Conservation (phyloP, 2,113 vertebrate genomes). For the Gadus macrocephalus region DNA sequence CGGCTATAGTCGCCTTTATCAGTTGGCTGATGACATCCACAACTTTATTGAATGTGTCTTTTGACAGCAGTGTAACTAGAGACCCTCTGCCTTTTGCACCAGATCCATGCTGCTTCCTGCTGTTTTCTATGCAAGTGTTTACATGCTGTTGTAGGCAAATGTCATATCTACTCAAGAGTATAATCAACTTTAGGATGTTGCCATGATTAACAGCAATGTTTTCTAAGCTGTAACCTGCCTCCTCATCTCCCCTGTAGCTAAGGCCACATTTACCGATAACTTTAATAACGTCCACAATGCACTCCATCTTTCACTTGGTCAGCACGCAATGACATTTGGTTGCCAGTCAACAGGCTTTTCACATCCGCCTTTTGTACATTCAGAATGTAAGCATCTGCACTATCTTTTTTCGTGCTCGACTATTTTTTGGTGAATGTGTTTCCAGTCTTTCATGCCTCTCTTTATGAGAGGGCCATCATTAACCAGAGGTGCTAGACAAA, state of each 20-base stretch:
- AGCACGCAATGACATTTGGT: no score
- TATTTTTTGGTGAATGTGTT: no score
- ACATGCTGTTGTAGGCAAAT: not conserved
- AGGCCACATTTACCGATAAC: not conserved
- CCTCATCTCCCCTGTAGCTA: not conserved
- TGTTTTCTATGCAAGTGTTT: slow-evolving; percentile 6
- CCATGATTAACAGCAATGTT: not conserved
- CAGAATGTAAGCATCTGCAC: no score
- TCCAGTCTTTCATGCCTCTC: no score
- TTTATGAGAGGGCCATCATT: no score
- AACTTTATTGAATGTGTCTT: not conserved
- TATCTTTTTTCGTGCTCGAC: no score
- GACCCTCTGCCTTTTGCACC: slow-evolving; percentile 19
- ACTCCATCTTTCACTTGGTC: slow-evolving; percentile 17
- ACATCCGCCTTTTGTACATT: no score
- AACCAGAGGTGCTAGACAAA: no score
- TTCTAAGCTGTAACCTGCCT: not conserved
- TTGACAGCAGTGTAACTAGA: slow-evolving; percentile 5
- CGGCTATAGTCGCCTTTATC: not conserved
- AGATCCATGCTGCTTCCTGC: slow-evolving; percentile 7
- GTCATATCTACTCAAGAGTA: no score
- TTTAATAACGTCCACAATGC: slow-evolving; percentile 8
- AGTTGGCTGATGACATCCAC: not conserved
- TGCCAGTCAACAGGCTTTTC: no score
- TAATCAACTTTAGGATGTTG: no score